A percentile compares a stretch with the other conserved stretches of the same genome.
phyloP scores from a whole-genome alignment of 2,113 vertebrate species.

The Petroica traversi region DNA sequence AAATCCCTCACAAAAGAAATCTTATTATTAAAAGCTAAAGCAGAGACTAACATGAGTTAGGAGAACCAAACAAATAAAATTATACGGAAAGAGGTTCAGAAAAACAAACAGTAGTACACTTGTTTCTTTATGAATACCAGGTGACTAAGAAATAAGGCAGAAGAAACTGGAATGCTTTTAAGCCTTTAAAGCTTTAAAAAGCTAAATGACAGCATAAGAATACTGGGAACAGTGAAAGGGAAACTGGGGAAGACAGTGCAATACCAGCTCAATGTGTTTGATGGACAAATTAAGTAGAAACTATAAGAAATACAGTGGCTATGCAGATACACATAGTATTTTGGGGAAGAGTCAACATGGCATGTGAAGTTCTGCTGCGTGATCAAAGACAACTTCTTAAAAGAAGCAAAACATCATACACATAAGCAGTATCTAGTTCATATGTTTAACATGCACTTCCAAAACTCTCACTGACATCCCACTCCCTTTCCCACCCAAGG shows the following conservation, averaged over 20 bases:
- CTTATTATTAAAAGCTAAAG: neutral
- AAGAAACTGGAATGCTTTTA: neutral
- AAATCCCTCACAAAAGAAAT: neutral
- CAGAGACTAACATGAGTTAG: neutral
- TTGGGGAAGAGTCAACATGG: neutral
- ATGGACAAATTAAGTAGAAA: neutral
- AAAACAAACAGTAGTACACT: neutral
- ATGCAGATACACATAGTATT: neutral
- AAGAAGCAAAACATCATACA: neutral
- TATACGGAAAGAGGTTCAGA: neutral
- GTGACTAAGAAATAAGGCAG: neutral
- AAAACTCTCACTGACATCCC: neutral
- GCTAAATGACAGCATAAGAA: neutral
- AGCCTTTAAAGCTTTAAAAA: neutral
- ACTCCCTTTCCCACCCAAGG: neutral
- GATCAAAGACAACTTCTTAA: neutral
- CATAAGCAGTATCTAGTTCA: neutral
- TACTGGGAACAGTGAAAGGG: neutral
- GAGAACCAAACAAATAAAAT: neutral
- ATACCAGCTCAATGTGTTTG: neutral
- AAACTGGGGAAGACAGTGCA: neutral
- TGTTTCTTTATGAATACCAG: neutral
- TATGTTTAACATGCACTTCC: neutral
- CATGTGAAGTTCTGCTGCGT: neutral
- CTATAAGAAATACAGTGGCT: neutral